phyloP scores from a whole-genome alignment of 1,140 invertebrate species.

The Ganaspis sp. region DNA sequence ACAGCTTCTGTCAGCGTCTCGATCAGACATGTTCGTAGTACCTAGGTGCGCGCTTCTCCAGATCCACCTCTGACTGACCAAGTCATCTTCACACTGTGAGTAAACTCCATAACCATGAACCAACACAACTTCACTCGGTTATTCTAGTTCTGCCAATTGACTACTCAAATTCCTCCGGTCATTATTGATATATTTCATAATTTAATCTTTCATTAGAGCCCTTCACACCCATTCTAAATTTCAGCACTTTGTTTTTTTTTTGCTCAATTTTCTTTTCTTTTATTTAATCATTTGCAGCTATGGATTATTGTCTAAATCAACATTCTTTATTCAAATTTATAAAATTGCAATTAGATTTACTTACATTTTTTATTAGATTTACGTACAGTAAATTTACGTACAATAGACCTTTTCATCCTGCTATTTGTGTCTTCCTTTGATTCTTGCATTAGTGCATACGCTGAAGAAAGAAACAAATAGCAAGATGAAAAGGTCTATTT shows the following conservation, averaged over 20 bases:
- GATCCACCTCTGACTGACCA: constrained; percentile 70
- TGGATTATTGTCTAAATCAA: constrained; percentile 60
- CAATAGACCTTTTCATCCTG: too few relatives aligned
- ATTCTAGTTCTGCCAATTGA: constrained; percentile 63
- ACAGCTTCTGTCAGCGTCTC: constrained; percentile 74
- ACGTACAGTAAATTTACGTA: too few relatives aligned
- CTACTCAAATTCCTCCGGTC: constrained; percentile 61
- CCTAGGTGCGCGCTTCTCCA: constrained; percentile 72
- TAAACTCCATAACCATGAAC: constrained; percentile 67
- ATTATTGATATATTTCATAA: constrained; percentile 54
- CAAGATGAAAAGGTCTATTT: too few relatives aligned
- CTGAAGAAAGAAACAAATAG: too few relatives aligned
- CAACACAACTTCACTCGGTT: constrained; percentile 60
- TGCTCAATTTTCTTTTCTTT: background rate
- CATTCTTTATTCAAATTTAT: too few relatives aligned
- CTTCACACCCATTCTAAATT: constrained; percentile 63
- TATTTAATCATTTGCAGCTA: constrained; percentile 49
- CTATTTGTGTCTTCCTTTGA: too few relatives aligned
- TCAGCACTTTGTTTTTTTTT: constrained; percentile 58
- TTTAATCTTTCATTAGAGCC: constrained; percentile 56
- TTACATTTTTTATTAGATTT: too few relatives aligned
- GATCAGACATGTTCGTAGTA: constrained; percentile 74
- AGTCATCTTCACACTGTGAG: constrained; percentile 73
- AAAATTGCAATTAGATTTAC: too few relatives aligned
- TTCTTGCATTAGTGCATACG: too few relatives aligned